Percentiles rank a stretch among this genome's conserved stretches.
phyloP scores from a whole-genome alignment of 2,797 vertebrate species.

The Streptopelia turtur region DNA sequence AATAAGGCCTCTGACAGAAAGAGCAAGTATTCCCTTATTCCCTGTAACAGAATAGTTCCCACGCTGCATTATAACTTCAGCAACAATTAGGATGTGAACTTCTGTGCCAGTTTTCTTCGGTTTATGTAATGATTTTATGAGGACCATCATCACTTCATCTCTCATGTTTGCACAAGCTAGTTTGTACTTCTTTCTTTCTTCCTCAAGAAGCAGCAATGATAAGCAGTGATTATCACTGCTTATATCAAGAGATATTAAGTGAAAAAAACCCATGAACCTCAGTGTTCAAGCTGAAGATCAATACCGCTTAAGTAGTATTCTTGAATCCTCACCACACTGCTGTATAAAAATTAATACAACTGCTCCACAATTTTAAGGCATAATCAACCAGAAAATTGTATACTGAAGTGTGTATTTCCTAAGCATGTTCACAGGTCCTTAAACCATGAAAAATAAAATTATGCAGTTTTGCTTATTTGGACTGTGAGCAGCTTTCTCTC shows the following conservation, averaged over 20 bases:
- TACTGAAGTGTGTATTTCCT: not conserved
- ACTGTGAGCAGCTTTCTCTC: not conserved
- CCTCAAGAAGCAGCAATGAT: not conserved
- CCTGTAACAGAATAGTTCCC: not conserved
- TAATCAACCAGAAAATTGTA: constrained; percentile 9
- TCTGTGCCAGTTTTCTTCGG: not conserved
- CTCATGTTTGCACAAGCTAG: not conserved
- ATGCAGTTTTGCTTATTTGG: not conserved
- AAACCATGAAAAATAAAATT: not conserved
- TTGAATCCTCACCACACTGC: not conserved
- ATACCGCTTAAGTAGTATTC: not conserved
- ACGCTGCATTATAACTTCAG: not conserved
- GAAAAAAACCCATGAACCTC: not conserved
- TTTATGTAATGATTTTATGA: not conserved
- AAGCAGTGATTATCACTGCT: not conserved
- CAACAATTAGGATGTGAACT: not conserved
- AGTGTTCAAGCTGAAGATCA: not conserved
- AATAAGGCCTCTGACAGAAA: not conserved
- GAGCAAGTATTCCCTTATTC: constrained; percentile 1
- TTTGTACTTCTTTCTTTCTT: not conserved
- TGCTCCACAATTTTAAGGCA: not conserved
- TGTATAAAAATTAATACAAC: not conserved
- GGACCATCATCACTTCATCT: not conserved
- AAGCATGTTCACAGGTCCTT: not conserved
- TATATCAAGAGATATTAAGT: not conserved